Base-by-base conservation (phyloP, 1,140 invertebrate genomes). In the Zaprionus gabonicus region DNA sequence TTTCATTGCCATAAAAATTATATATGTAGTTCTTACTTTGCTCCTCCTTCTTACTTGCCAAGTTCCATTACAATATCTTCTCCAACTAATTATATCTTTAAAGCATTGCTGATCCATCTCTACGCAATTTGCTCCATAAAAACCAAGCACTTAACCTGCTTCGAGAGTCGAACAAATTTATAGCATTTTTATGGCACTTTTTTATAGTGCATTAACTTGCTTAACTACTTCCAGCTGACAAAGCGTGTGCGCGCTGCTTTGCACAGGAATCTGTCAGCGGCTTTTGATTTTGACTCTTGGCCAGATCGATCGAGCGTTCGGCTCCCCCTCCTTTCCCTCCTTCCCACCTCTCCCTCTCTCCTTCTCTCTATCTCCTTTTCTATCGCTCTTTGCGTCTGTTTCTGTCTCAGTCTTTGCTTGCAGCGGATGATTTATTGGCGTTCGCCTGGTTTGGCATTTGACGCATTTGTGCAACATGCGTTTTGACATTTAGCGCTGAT, bases 401-500 rank as follows among this genome's bases (percentile, higher is more conserved):
- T 25, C 41, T 53, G 28, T 17, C 41, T 17, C 28, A 36, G 49
- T 31, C 15, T 3, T 17, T 46, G 10, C 51, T 36, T 56, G 74
- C 46, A 53, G 53, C 58, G 67, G 78, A 90, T 90, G 85, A 90
- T 90, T 90, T 90, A 90, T 90, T 90, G 86, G 44, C 71, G 51
- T 64, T 91, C 64, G 80, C 76, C 73, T 67, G 80, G 78, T 90
- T 76, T 82, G 85, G 84, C 84, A 90, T 90, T 90, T 88, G 81
- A 90, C 81, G 85, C 78, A 90, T 88, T 90, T 88, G 85, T 88
- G 85, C 86, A 90, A 91, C 85, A 90, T 91, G 85, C 86, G 79
- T 90, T 90, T 90, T 90, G 85, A 90, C 85, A 90, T 90, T 90
- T 90, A 82, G 80, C 75, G 85, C 81, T 90, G 85, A 90, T 90